Conservation (phyloP, 2,113 vertebrate species). For the Diphyllodes magnificus region DNA sequence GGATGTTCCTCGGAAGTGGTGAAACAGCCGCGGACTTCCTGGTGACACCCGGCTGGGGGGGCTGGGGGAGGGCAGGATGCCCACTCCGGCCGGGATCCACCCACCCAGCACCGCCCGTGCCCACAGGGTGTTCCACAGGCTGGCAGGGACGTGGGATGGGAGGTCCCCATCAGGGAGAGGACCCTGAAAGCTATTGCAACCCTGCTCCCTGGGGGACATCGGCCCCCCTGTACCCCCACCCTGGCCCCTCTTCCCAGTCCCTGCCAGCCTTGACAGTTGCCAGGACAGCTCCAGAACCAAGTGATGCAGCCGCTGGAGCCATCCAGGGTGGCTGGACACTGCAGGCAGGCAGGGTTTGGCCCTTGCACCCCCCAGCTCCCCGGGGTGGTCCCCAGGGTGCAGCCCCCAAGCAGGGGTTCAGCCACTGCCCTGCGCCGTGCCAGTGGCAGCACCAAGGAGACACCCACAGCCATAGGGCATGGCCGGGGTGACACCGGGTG, state of each 20-base stretch:
- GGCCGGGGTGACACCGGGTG: neutral
- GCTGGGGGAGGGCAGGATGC: neutral
- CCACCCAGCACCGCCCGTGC: neutral
- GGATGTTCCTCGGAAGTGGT: neutral
- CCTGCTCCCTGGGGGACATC: too few relatives aligned
- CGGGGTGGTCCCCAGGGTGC: fast-evolving
- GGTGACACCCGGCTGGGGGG: neutral
- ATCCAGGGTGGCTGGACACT: neutral
- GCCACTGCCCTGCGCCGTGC: fast-evolving
- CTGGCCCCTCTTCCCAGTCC: fast-evolving
- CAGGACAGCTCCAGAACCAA: neutral
- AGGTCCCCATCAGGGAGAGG: neutral
- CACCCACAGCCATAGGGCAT: neutral
- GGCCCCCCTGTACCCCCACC: fast-evolving
- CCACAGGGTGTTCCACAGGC: neutral
- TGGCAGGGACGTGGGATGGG: neutral
- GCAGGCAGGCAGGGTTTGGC: neutral
- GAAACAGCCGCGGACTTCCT: neutral
- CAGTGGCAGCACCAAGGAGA: neutral
- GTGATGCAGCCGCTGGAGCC: fast-evolving
- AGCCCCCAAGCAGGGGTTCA: neutral
- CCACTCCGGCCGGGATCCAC: neutral
- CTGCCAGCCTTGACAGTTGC: fast-evolving
- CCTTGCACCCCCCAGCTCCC: neutral
- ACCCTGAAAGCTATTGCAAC: fast-evolving